Conservation (phyloP, 2,797 vertebrate genomes). For the Sebastes iracundus region DNA sequence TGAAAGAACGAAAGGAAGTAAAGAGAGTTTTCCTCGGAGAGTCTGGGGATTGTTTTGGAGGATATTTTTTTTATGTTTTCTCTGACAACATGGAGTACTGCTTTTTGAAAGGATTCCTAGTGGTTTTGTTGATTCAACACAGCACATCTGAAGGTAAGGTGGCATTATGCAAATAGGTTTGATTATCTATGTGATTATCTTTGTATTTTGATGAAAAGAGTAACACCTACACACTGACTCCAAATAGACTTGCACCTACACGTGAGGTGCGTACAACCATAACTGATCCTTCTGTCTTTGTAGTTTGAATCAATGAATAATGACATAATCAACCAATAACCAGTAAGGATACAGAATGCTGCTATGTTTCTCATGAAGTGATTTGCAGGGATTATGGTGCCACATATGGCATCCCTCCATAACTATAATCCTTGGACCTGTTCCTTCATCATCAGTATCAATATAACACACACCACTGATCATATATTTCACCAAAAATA, state of each 20-base stretch:
- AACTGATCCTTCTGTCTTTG: background rate
- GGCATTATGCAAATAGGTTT: background rate
- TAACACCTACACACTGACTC: background rate
- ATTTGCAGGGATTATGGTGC: background rate
- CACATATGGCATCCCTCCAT: background rate
- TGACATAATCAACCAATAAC: background rate
- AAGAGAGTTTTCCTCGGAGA: conserved; percentile 26
- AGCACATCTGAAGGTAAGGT: conserved; percentile 78
- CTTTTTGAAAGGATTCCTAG: conserved; percentile 71
- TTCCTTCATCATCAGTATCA: background rate
- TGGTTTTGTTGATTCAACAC: conserved; percentile 69
- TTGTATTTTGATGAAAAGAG: background rate
- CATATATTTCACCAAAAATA: background rate
- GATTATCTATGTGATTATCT: background rate
- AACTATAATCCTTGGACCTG: background rate
- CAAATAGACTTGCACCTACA: background rate
- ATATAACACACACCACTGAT: background rate
- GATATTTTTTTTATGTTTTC: conserved; percentile 37
- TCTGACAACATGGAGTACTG: conserved; percentile 71
- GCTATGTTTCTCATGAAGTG: background rate
- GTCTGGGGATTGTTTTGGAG: conserved; percentile 33
- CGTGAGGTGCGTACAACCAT: background rate
- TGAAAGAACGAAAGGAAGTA: conserved; percentile 10
- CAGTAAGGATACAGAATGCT: background rate
- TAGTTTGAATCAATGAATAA: background rate